Base-by-base conservation (phyloP, 2,888 invertebrate genomes). In the Campopleginae sp. region DNA sequence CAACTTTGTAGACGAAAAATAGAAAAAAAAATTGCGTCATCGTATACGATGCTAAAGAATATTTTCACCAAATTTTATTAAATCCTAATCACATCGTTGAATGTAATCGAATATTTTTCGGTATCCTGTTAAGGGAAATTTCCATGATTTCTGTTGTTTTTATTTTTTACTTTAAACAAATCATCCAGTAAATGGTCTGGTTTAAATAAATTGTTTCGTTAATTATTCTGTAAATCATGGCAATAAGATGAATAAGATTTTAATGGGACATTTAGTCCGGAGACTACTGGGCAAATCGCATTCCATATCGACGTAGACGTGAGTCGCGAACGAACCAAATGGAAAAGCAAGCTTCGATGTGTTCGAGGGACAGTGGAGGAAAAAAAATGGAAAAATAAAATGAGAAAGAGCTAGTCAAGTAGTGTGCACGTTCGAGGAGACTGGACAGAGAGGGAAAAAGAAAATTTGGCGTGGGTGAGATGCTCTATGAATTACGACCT, bases 401-500 rank as follows among this genome's bases (percentile, higher is more conserved):
- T 58, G 58, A 58, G 58, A 58, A 63, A 33, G 74, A 72, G 48
- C 48, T 46, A 74, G 76, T 74, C 61, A 58, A 63, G 75, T 80
- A 63, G 33, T 70, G 63, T 42, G 48, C 51, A 51, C 44, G 51
- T 71, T 58, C 61, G 70, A 70, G 61, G 38, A 44, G 66, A 51
- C 65, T 65, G 66, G 33, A 42, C 63, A 44, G 10, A 68, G 72
- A 68, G 48, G 48, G 82, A 85, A 70, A 78, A 74, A 77, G 71
- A 87, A 82, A 88, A 89, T 90, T 89, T 84, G 89, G 82, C 89
- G 90, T 89, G 86, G 85, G 87, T 82, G 82, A 44, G 80, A 80
- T 33, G 38, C 89, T 92, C 93, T 92, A 93, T 93, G 93, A 93
- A 90, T 94, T 93, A 93, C 93, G 93, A 93, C 92, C 93, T 75